Evolutionary conservation across 2,113 vertebrate species (phyloP).

Genomic region (Narcine bancroftii): DNA sequence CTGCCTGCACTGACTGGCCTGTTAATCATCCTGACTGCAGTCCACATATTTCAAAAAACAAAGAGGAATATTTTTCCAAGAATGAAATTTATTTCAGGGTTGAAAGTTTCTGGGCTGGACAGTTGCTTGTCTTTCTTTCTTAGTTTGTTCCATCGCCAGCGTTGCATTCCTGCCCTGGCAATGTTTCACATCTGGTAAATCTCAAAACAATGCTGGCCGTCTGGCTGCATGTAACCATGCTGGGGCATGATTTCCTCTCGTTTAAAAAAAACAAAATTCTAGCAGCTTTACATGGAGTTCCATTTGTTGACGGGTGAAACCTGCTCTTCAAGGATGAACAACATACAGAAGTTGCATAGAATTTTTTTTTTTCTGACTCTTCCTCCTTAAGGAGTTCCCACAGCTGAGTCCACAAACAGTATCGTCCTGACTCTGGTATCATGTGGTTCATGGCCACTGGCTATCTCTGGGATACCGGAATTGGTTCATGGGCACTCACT

Average conservation of each 20-base stretch:
- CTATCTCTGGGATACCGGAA: background rate
- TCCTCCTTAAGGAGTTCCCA: background rate
- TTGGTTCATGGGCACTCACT: background rate
- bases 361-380: background rate
- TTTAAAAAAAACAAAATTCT: conserved; percentile 17
- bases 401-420: background rate
- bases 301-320: background rate
- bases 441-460: background rate
- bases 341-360: background rate
- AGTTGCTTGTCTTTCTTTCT: background rate
- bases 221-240: background rate
- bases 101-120: background rate
- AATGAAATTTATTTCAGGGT: background rate
- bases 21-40: background rate
- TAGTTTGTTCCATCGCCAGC: background rate
- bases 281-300: background rate
- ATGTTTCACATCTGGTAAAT: background rate
- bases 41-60: background rate
- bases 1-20: background rate
- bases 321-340: background rate
- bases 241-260: background rate
- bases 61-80: background rate
- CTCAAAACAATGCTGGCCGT: background rate
- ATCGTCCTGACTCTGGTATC: background rate
- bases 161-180: background rate